Conservation (phyloP, 2,888 invertebrate species). For the Lycophotia porphyrea region DNA sequence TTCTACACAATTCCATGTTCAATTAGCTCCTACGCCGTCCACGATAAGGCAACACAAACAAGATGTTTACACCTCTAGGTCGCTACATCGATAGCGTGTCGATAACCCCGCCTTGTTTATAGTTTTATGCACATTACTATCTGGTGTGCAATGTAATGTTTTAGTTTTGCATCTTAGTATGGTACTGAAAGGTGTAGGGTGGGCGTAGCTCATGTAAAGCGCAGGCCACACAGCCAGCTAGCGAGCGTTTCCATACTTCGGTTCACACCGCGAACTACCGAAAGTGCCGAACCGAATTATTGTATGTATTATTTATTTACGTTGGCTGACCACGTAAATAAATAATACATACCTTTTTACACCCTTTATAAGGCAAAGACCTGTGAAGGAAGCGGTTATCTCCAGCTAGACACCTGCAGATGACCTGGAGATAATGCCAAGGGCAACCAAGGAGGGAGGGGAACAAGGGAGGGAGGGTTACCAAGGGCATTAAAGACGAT, state of each 20-base stretch:
- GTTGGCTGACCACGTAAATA: too few species aligned
- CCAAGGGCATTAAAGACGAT: neutral
- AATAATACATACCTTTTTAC: too few species aligned
- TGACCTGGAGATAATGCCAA: too few species aligned
- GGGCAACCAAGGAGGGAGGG: too few species aligned
- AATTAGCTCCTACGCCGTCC: slow-evolving; percentile 22
- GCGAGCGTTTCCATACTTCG: too few species aligned
- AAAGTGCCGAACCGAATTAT: too few species aligned
- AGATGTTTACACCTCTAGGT: slow-evolving; percentile 41
- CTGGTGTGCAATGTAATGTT: neutral
- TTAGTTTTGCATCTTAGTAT: neutral
- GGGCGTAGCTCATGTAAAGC: neutral
- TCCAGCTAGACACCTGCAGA: neutral
- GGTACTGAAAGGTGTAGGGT: neutral
- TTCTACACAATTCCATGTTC: slow-evolving; percentile 10
- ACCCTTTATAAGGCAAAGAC: neutral
- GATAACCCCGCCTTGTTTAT: slow-evolving; percentile 62
- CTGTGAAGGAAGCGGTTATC: neutral
- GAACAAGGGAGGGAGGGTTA: too few species aligned
- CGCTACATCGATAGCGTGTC: slow-evolving; percentile 60
- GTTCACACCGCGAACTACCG: too few species aligned
- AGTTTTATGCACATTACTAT: slow-evolving; percentile 37
- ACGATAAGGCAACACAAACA: slow-evolving; percentile 50
- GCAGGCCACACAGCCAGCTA: too few species aligned
- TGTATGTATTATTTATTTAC: too few species aligned